Base-by-base conservation (phyloP, 2,888 invertebrate species). In the Anagyrus pseudococci region DNA sequence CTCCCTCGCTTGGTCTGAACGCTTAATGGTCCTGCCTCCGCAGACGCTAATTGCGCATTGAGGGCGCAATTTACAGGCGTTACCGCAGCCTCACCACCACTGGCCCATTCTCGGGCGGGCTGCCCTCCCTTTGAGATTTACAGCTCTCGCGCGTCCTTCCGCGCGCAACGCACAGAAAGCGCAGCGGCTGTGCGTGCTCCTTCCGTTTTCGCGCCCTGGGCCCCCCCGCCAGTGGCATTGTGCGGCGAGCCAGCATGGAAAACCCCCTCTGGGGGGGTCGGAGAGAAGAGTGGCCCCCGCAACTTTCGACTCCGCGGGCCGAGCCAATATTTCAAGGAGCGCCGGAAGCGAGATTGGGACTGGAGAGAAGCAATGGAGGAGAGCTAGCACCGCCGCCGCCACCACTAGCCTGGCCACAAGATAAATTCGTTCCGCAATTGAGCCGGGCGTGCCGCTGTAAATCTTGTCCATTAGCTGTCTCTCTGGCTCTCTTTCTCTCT, bases 381-480 rank as follows among this genome's bases (percentile, higher is more conserved):
- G 72, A 76, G 76, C 77, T 77, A 78, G 74, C 73, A 71, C 75
- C 72, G 72, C 69, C 73, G 72, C 72, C 52, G 2, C 33, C 33
- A n/a, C n/a, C n/a, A n/a, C 57, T 50, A 49, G 47, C 46, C 72
- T 73, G 69, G 73, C 72, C 55, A 69, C 70, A 73, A 79, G 78
- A 79, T 79, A 79, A 79, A 79, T 79, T 79, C 77, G 77, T 77
- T 75, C 77, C 73, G 75, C 78, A 77, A 79, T 79, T 77, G 79
- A 78, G 77, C 73, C 77, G 72, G 76, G 75, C 77, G 73, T 73
- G 66, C 60, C 57, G 57, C 50, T 23, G 66, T 66, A 66, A 66
- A 66, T 66, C 66, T 66, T 62, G 55, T 75, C 77, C 74, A 76
- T 77, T 76, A 76, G 76, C 70, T 74, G 70, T 37, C 33, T 37